A percentile compares a stretch with the other conserved stretches of the same genome.
Conservation (phyloP, 2,113 vertebrate species). For the Psilopsiagon aymara region DNA sequence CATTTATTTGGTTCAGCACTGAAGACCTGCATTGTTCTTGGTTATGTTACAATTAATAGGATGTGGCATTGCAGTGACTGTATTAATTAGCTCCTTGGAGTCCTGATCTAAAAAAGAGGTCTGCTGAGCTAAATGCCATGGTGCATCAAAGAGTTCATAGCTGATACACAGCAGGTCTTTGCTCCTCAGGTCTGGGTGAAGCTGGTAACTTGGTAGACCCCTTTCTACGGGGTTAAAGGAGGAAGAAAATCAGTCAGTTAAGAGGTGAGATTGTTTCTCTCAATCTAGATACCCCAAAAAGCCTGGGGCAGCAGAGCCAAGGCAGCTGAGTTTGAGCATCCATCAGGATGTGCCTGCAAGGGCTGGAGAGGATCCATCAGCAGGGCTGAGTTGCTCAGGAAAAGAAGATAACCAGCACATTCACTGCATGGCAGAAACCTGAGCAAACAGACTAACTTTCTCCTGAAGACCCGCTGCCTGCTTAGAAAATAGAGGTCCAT, state of each 20-base stretch:
- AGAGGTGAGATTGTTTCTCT: background rate
- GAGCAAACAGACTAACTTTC: background rate
- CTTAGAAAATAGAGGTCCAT: background rate
- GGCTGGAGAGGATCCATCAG: background rate
- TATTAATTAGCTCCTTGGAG: slow-evolving; percentile 1
- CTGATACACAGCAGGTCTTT: background rate
- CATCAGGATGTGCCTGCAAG: background rate
- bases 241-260: background rate
- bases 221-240: background rate
- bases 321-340: background rate
- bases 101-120: background rate
- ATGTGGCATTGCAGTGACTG: background rate
- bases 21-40: background rate
- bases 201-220: background rate
- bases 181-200: background rate
- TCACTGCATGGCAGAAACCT: background rate
- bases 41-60: background rate
- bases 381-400: background rate
- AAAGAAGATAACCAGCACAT: background rate
- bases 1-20: background rate
- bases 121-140: background rate
- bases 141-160: background rate
- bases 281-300: background rate
- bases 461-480: background rate
- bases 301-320: background rate